Conservation (phyloP, 2,113 vertebrate genomes). For the Catharus minimus region DNA sequence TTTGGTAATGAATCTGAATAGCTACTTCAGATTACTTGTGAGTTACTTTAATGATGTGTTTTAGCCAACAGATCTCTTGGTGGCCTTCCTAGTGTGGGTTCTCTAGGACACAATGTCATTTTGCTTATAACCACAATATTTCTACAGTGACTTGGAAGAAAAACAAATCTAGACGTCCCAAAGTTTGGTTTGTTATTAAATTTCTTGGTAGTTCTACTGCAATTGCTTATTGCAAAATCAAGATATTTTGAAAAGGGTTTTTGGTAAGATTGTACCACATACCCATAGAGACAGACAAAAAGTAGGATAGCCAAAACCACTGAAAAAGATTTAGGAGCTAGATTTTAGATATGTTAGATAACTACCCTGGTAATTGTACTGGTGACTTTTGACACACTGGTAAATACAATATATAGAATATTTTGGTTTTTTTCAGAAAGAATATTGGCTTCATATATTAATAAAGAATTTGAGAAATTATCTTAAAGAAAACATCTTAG, state of each 20-base stretch:
- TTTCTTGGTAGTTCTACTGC: not conserved
- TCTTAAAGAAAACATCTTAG: not conserved
- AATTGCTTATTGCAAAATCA: not conserved
- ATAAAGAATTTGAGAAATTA: not conserved
- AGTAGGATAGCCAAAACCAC: not conserved
- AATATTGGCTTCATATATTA: not conserved
- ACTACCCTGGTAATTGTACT: not conserved
- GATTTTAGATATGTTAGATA: not conserved
- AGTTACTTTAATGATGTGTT: not conserved
- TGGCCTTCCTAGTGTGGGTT: not conserved
- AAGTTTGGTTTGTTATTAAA: not conserved
- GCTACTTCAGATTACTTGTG: not conserved
- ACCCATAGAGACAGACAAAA: not conserved
- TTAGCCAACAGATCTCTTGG: not conserved
- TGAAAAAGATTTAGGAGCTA: not conserved
- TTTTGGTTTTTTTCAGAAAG: not conserved
- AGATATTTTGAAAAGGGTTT: not conserved
- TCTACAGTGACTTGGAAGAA: not conserved
- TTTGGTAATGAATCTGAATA: not conserved
- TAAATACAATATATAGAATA: not conserved
- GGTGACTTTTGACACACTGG: not conserved
- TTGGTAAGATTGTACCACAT: not conserved
- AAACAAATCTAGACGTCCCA: not conserved
- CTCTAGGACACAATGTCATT: not conserved
- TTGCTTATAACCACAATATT: not conserved